These are phyloP conservation scores for Anagyrus pseudococci DNA, from an alignment of 2,888 invertebrate species.

Conservation along the genomic window DNA sequence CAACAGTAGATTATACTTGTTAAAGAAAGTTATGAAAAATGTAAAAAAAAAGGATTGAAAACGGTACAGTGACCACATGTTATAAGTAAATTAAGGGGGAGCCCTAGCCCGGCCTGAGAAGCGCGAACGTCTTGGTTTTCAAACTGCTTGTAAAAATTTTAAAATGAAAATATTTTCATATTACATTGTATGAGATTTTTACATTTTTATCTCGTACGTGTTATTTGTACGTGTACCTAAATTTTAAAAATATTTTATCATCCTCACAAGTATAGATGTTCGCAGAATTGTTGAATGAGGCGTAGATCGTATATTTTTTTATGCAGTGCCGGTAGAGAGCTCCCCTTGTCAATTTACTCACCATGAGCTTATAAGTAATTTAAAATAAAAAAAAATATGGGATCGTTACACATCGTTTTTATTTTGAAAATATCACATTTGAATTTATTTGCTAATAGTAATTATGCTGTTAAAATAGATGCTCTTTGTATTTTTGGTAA, in stretches of 20 bases:
- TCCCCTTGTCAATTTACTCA: slow-evolving; percentile 42
- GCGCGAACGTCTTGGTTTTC: slow-evolving; percentile 43
- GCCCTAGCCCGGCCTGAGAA: slow-evolving; percentile 62
- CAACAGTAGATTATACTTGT: slow-evolving; percentile 51
- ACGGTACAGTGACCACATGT: slow-evolving; percentile 8
- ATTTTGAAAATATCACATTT: too few species aligned
- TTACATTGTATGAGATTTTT: too few species aligned
- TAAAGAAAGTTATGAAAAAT: slow-evolving; percentile 25
- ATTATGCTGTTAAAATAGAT: neutral
- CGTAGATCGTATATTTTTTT: slow-evolving; percentile 25
- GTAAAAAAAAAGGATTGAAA: slow-evolving; percentile 12
- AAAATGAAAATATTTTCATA: too few species aligned
- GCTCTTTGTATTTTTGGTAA: slow-evolving; percentile 5
- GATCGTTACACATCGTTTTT: too few species aligned
- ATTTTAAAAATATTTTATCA: neutral
- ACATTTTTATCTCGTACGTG: too few species aligned
- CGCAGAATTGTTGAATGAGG: slow-evolving; percentile 20
- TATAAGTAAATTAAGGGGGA: slow-evolving; percentile 47
- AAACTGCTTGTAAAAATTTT: too few species aligned
- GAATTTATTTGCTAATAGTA: too few species aligned
- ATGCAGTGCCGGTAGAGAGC: slow-evolving; percentile 48
- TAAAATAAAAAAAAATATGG: too few species aligned
- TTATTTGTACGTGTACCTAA: neutral
- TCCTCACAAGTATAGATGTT: neutral
- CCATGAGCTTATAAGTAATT: too few species aligned